These are phyloP conservation scores for Tachina grossa DNA, from an alignment of 2,888 invertebrate genomes.

Conservation along the genomic window DNA sequence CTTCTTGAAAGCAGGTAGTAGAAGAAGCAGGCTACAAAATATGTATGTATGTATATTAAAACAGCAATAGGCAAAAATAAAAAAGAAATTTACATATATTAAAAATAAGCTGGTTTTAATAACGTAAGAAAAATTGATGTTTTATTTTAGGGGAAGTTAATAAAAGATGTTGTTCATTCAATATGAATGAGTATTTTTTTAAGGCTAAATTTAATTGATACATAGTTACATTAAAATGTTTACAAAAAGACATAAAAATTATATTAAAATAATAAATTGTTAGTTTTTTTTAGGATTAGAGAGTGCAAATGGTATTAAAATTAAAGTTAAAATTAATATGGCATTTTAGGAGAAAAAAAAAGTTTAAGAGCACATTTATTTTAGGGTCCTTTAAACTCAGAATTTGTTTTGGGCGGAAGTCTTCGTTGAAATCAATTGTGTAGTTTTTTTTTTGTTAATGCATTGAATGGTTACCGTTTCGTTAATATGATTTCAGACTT, in stretches of 20 bases:
- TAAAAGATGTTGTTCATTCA: slow-evolving; percentile 75
- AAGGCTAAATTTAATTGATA: slow-evolving; percentile 25
- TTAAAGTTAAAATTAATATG: slow-evolving; percentile 51
- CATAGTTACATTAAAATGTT: slow-evolving; percentile 27
- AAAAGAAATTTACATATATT: slow-evolving; percentile 45
- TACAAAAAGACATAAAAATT: slow-evolving; percentile 9
- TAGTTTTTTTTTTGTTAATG: background rate
- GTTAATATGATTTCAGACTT: slow-evolving; percentile 50
- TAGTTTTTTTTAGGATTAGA: background rate
- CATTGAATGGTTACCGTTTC: slow-evolving; percentile 32
- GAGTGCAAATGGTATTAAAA: background rate
- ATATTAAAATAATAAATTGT: slow-evolving; percentile 30
- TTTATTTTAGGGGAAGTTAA: slow-evolving; percentile 4
- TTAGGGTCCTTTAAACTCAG: slow-evolving; percentile 6
- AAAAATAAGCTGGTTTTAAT: slow-evolving; percentile 29
- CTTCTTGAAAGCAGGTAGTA: slow-evolving; percentile 74
- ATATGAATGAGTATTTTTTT: slow-evolving; percentile 76
- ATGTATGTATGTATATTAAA: background rate
- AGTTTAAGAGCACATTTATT: background rate
- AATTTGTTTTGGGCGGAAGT: slow-evolving; percentile 4
- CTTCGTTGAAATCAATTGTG: slow-evolving; percentile 11
- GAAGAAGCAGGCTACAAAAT: slow-evolving; percentile 75
- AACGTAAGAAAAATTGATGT: slow-evolving; percentile 4
- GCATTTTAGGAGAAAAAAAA: slow-evolving; percentile 5
- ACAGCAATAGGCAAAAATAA: slow-evolving; percentile 60